Base-by-base conservation (phyloP, 1,140 invertebrate species). In the Caenorhabditis inopinata region DNA sequence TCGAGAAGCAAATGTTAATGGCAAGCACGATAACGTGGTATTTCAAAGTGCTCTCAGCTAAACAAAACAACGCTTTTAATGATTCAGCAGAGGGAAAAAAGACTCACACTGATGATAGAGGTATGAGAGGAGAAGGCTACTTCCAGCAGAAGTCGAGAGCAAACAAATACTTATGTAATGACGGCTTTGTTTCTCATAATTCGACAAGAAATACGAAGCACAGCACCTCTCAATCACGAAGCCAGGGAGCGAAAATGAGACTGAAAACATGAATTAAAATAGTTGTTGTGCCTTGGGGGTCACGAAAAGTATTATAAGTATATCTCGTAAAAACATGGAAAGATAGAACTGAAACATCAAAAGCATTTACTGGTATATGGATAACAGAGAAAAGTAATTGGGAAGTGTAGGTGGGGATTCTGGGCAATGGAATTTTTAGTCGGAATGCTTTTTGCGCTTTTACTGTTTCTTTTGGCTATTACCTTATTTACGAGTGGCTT, bases 161-260 rank as follows among this genome's bases (percentile, higher is more conserved):
- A 68, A 9, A 21, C 35, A 21, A 7, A 68, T 38, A 21, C 58
- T 42, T 18, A 68, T 68, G n/a, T 68, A 68, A 14, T 68, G 32
- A 1, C 58, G 58, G 21, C 58, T 68, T 42, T 32, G 58, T 68
- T 68, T 68, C n/a, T 68, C 58, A 29, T 68, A 68, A 38, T 68
- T 32, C 2, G 58, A 68, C 5, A 68, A 32, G 27, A 68, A 68
- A 11, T 68, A 68, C 11, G 58, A 68, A 38, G 58, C 58, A 42
- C 58, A 68, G n/a, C 58, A 68, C 38, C 58, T 11, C 38, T 68
- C 58, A 9, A 68, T 38, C 1, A 68, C 58, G 12, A 68, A 68
- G 21, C 58, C 29, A 21, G 58, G 58, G 11, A 68, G 32, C 9
- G 58, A 68, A 11, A 68, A 68, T 0, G 58, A 68, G 9, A 68